Evolutionary conservation across 2,797 vertebrate genomes (phyloP).

Genomic region (Acropternis orthonyx): DNA sequence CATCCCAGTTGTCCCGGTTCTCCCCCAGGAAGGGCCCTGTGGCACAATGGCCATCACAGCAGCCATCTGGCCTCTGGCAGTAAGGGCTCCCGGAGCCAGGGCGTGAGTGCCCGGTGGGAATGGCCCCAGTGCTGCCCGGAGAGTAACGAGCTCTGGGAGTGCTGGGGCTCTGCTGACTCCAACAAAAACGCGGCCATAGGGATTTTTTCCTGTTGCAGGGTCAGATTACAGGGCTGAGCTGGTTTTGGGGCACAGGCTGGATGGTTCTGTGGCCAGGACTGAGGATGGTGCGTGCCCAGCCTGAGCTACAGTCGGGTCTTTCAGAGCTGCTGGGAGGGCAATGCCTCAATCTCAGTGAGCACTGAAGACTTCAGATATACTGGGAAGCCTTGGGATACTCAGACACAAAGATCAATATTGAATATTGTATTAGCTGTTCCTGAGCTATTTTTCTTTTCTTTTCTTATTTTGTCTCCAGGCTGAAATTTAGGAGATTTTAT

Average conservation of each 20-base stretch:
- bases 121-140: background rate
- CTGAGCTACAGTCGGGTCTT: background rate
- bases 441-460: background rate
- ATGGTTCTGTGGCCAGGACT: background rate
- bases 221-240: background rate
- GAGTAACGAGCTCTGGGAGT: accelerated
- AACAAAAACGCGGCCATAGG: background rate
- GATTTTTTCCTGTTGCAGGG: background rate
- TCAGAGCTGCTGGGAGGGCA: background rate
- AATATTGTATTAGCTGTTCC: background rate
- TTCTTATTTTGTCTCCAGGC: background rate
- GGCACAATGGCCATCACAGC: background rate
- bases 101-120: background rate
- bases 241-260: background rate
- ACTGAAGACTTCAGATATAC: background rate
- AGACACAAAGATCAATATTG: background rate
- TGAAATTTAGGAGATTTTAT: background rate
- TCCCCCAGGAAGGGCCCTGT: background rate
- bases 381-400: background rate
- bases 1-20: background rate
- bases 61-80: background rate
- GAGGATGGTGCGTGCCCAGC: background rate
- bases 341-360: background rate
- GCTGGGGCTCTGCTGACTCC: background rate
- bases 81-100: background rate